Evolutionary conservation across 1,140 invertebrate species (phyloP), one percentile per base, ranked within the genome.

Genomic region (Ceratina japonica): DNA sequence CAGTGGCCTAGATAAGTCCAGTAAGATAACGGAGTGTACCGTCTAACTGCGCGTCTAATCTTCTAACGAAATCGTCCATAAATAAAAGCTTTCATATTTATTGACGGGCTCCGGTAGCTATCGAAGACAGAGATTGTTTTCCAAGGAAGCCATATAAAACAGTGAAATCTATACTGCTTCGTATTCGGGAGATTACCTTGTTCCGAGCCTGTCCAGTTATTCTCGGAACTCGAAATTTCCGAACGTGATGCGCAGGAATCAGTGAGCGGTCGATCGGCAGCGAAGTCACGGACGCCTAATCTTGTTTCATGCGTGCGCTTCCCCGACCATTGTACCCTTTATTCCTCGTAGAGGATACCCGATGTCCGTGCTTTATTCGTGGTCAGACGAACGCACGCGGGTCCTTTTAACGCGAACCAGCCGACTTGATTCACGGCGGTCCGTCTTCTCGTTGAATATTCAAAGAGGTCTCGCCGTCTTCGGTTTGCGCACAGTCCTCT

Each of bases 351-450:
- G 7, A n/a, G 22, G 51, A 49, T 54, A 12, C 20, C 15, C 37
- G n/a, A 37, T 49, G 65, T 56, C 16, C 70, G 49, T 79, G 77
- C 54, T 74, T 66, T 74, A 59, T 74, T 52, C 70, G 7, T 12
- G 63, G 22, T 44, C 10, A 37, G 56, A 63, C 49, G 63, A 59
- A 63, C 18, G 49, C 51, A 71, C 63, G 75, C 49, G 27, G 62
- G 44, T 58, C 37, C 52, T 74, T 51, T 49, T 15, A 44, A n/a
- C 22, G 27, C 24, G 56, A 75, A 58, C 59, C 22, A 69, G 18
- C 68, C 52, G n/a, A 66, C 44, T n/a, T 83, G 72, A 84, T 83
- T 80, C 82, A 84, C 24, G 24, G 7, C 2, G 31, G 51, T 59
- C 18, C 51, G 15, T 52, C 37, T 24, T 2, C 31, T 12, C 13